These are phyloP conservation scores for Meandrina meandrites DNA, from an alignment of 92 coral and sea anemone genomes.

Conservation along the genomic window DNA sequence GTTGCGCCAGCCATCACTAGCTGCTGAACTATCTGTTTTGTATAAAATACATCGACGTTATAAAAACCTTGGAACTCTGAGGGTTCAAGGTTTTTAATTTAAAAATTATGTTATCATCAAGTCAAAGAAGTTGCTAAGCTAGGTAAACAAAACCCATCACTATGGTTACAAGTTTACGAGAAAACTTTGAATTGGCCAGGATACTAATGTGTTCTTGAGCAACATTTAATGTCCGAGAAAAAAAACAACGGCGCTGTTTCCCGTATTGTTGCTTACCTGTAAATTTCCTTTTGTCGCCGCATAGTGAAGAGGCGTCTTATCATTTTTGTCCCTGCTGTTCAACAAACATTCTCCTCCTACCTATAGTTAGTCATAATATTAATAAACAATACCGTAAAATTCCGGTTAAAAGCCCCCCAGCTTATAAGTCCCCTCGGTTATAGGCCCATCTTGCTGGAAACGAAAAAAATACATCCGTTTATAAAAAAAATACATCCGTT, in stretches of 20 bases:
- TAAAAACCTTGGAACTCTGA: not conserved
- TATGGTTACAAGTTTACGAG: not conserved
- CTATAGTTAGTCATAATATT: slow-evolving; percentile 17
- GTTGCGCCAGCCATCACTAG: slow-evolving; percentile 71
- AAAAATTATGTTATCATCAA: not conserved
- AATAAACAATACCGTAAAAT: too few species aligned
- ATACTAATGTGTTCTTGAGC: not conserved
- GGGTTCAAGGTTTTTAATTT: too few species aligned
- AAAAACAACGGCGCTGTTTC: too few species aligned
- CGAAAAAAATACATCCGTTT: too few species aligned
- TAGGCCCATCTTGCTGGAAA: too few species aligned
- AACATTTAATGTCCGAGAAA: not conserved
- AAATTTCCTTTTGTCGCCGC: slow-evolving; percentile 82
- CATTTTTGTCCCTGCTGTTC: slow-evolving; percentile 73
- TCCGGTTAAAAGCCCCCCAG: too few species aligned
- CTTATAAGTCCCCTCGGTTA: too few species aligned
- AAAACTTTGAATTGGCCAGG: not conserved
- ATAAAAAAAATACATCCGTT: too few species aligned
- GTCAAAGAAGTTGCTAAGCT: not conserved
- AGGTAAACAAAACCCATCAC: not conserved
- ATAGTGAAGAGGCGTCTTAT: slow-evolving; percentile 77
- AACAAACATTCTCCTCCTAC: slow-evolving; percentile 64
- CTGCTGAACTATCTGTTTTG: slow-evolving; percentile 54
- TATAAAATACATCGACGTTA: not conserved
- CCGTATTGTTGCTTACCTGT: slow-evolving; percentile 44